Evolutionary conservation across 2,888 invertebrate species (phyloP).

Genomic region (Tipula lateralis): DNA sequence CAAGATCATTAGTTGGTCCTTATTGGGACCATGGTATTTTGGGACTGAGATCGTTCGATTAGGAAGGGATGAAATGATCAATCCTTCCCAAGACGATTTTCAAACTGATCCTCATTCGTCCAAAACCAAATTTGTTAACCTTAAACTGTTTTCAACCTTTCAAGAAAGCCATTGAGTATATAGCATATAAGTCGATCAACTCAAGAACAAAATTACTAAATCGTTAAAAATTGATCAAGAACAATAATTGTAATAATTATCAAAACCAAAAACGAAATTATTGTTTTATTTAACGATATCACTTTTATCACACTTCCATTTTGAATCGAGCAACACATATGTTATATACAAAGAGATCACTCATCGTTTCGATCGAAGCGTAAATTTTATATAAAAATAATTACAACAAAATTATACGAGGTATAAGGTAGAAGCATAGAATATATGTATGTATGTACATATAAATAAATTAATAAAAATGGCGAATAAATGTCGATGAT

Average conservation of each 20-base stretch:
- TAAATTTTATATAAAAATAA: neutral
- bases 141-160: too few relatives aligned
- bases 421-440: neutral
- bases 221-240: neutral
- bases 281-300: neutral
- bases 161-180: neutral
- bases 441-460: neutral
- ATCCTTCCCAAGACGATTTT: too few relatives aligned
- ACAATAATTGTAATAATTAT: neutral
- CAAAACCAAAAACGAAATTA: too few relatives aligned
- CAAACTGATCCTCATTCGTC: too few relatives aligned
- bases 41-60: too few relatives aligned
- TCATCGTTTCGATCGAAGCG: neutral
- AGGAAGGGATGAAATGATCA: too few relatives aligned
- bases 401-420: neutral
- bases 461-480: neutral
- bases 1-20: too few relatives aligned
- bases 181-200: neutral
- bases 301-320: slow-evolving; percentile 1
- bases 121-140: too few relatives aligned
- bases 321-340: neutral
- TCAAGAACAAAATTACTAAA: neutral
- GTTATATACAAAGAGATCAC: neutral
- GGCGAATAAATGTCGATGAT: slow-evolving; percentile 15
- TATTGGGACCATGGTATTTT: too few relatives aligned